Evolutionary conservation across 2,113 vertebrate species (phyloP), one percentile per base, ranked within the genome.

Genomic region (Ciconia maguari): DNA sequence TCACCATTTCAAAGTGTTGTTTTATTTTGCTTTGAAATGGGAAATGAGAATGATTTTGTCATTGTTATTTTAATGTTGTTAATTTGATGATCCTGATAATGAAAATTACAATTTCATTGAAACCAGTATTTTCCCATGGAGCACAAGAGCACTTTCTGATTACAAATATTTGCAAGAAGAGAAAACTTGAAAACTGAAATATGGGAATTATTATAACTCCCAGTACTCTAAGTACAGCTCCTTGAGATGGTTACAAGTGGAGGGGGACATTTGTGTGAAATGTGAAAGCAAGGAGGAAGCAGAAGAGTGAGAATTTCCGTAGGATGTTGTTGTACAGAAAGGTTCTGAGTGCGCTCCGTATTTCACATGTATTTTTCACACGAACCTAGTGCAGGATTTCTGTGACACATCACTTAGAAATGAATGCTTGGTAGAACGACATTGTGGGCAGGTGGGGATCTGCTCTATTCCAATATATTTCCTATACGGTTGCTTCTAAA

Each of bases 401-500:
- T 91, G 94, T 95, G 90, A 88, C 93, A 89, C 87, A 57, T 87
- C 89, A 22, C 90, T 87, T 60, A 83, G 87, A 72, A 94, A 90
- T 27, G 82, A 91, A 27, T 34, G 61, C 78, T 90, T 75, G 87
- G 66, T 90, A 22, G 78, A 94, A 72, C 4, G 68, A 90, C 82
- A 44, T 18, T 89, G 96, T 96, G 96, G 96, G 96, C 93, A 96
- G 93, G 94, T 96, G 96, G 78, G 61, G 92, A 94, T 95, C 92
- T 97, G 92, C 93, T 96, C 92, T 91, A 58, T 93, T 94, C 93
- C 84, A 72, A 94, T 94, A 16, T 42, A 92, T 96, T 95, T 95
- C 66, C 85, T 83, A 74, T 92, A 49, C 3, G 25, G 49, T 30
- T 94, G 90, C 75, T 96, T 91, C 96, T 97, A 97, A 96, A 96